phyloP scores from a whole-genome alignment of 2,113 vertebrate species.

The Cephalopterus ornatus region DNA sequence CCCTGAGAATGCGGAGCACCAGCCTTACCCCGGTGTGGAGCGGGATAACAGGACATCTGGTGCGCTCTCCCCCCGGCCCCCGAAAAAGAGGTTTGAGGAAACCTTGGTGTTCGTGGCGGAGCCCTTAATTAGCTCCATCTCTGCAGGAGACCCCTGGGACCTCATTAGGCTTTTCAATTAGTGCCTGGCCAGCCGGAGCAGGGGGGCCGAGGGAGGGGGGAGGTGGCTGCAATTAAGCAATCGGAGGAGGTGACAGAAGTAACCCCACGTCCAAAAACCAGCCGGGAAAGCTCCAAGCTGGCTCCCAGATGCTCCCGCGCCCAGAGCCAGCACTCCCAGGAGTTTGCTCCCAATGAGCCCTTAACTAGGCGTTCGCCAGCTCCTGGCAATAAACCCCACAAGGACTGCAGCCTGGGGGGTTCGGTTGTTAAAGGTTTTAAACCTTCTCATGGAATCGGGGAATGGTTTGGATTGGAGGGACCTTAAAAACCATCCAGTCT shows the following conservation, averaged over 20 bases:
- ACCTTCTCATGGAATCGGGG: neutral
- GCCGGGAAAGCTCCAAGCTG: neutral
- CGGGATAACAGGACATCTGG: conserved; percentile 29
- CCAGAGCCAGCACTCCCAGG: neutral
- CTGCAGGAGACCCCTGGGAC: conserved; percentile 50
- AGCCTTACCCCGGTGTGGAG: neutral
- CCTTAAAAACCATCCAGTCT: accelerated
- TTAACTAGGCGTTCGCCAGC: neutral
- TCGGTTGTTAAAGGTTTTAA: accelerated
- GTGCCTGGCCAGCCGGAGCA: neutral
- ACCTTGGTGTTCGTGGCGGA: neutral
- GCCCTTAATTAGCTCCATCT: conserved; percentile 59
- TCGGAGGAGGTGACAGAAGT: neutral
- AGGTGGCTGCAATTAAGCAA: neutral
- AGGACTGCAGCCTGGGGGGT: neutral
- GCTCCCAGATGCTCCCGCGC: neutral
- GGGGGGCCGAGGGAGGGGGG: neutral
- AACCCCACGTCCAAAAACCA: neutral
- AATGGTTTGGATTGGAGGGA: neutral
- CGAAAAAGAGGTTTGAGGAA: neutral
- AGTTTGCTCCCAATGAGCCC: neutral
- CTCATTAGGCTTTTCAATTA: conserved; percentile 67
- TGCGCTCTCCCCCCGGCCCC: neutral
- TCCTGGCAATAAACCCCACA: neutral
- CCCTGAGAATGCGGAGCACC: accelerated